Conservation (phyloP, 2,797 vertebrate genomes). For the Bradypodion pumilum region DNA sequence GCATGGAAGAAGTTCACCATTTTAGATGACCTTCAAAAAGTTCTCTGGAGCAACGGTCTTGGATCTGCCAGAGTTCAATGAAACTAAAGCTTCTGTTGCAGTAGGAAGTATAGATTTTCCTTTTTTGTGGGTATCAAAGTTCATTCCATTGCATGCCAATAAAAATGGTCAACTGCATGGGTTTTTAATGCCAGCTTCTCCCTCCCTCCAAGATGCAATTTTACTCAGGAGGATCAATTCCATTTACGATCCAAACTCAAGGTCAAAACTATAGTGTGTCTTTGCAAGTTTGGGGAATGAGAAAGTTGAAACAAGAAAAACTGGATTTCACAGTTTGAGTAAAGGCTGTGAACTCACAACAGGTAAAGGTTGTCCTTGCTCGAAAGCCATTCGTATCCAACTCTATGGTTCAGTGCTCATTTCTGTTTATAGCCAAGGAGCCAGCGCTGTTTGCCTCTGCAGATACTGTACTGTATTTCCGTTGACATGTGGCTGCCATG, state of each 20-base stretch:
- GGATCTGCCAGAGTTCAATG: not conserved
- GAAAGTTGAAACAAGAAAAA: not conserved
- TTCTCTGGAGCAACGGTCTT: not conserved
- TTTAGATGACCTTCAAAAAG: not conserved
- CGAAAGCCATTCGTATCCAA: no score
- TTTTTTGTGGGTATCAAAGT: not conserved
- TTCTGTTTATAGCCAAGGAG: no score
- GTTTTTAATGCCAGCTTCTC: not conserved
- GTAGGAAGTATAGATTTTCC: not conserved
- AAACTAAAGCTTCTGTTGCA: not conserved
- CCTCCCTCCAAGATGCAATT: not conserved
- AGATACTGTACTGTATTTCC: no score
- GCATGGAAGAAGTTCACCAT: not conserved
- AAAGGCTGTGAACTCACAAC: not conserved
- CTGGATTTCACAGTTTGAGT: not conserved
- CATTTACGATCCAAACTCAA: not conserved
- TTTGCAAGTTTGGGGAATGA: not conserved
- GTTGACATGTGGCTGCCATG: no score
- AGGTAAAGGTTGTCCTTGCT: no score
- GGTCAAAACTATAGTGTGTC: not conserved
- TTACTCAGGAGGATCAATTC: not conserved
- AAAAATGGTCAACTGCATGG: not conserved
- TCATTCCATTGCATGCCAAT: constrained; percentile 1
- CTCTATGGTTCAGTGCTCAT: no score
- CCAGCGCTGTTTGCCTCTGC: no score